Base-by-base conservation (phyloP, 2,797 vertebrate species). In the Diplodus sargus region DNA sequence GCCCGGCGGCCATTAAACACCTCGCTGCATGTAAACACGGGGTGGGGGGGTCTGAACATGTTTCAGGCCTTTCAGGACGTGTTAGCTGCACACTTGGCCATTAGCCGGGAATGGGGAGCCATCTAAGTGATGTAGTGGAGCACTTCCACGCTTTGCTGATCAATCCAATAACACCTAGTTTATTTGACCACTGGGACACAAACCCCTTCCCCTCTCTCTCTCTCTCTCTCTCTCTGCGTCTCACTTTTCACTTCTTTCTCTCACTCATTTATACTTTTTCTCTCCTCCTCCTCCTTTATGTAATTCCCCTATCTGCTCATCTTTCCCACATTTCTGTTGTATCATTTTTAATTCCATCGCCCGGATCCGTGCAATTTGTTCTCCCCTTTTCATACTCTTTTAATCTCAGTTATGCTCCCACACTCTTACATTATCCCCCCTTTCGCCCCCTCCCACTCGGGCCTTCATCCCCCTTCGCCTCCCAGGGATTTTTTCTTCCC, bases 121-220 rank as follows among this genome's bases (percentile, higher is more conserved):
- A 77, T 85, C 81, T 69, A 9, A 70, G 85, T 86, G 87, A 91
- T 91, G 75, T 71, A 89, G 81, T 75, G 79, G 57, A 76, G 76
- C 81, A 81, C 85, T 91, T 82, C 75, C 73, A 88, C 70, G 75
- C 78, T 82, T 85, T 90, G 83, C 92, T 88, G 90, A 88, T 92
- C 90, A 89, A 85, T 87, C 87, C 91, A 90, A 88, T 92, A 89
- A 90, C 61, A 83, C 74, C 65, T 78, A 52, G 67, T 89, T 89
- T 85, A 93, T 92, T 74, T 90, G 88, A 87, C 90, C 81, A 15
- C 85, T 30, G 89, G 87, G 91, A 89, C 62, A 34, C 34, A 34
- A 34, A 34, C 47, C 60, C 47, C 63, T 43, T 48, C 39, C 17
- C 4, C 28, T 28, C 28, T 28, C 25, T 25, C 25, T 25, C 25